Evolutionary conservation across 2,113 vertebrate genomes (phyloP).

Genomic region (Oryzias melastigma): DNA sequence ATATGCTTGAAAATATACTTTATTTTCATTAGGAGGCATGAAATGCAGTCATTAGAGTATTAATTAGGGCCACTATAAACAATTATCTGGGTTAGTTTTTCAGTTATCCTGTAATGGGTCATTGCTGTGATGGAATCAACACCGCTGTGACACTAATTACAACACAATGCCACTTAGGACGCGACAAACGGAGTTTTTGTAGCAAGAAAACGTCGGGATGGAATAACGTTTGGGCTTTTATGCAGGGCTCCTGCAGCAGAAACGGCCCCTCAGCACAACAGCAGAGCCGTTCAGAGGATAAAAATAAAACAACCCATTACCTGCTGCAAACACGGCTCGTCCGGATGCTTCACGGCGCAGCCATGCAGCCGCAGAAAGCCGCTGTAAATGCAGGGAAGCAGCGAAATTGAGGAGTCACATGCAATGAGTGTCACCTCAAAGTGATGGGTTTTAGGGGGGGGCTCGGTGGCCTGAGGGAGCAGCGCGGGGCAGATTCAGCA

Average conservation of each 20-base stretch:
- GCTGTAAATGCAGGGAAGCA: conserved; percentile 78
- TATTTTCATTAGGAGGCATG: conserved; percentile 79
- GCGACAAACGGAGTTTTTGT: conserved; percentile 27
- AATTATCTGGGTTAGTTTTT: conserved; percentile 72
- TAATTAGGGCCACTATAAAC: conserved; percentile 78
- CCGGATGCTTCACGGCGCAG: conserved; percentile 65
- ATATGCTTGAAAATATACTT: conserved; percentile 77
- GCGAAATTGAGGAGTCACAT: conserved; percentile 80
- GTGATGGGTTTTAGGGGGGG: conserved; percentile 1
- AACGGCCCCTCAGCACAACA: conserved; percentile 59
- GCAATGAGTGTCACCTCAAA: conserved; percentile 72
- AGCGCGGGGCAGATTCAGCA: conserved; percentile 19
- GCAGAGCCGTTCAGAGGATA: conserved; percentile 38
- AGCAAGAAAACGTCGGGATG: conserved; percentile 54
- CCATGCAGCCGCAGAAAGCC: conserved; percentile 72
- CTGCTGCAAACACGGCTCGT: conserved; percentile 67
- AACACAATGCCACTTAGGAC: conserved; percentile 37
- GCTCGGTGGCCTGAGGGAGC: conserved; percentile 38
- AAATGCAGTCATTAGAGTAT: conserved; percentile 77
- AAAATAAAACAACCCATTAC: conserved; percentile 73
- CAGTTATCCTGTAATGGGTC: conserved; percentile 69
- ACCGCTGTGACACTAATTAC: conserved; percentile 49
- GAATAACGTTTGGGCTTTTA: conserved; percentile 58
- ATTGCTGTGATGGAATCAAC: conserved; percentile 67
- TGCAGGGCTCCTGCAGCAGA: conserved; percentile 11